These are phyloP conservation scores for Leptopilina drosophilae DNA, from an alignment of 2,888 invertebrate species.

Conservation along the genomic window DNA sequence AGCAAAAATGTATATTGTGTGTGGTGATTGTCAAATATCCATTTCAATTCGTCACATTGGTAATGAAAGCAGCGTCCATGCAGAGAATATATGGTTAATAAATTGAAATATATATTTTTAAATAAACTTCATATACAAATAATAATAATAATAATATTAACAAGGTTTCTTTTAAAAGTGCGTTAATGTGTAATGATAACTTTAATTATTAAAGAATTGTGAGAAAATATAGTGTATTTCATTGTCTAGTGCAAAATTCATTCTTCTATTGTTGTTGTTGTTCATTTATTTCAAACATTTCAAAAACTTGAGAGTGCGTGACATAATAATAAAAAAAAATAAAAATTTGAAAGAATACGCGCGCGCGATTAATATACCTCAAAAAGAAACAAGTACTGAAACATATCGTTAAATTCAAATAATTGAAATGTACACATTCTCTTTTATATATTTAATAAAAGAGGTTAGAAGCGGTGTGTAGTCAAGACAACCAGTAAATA, in stretches of 20 bases:
- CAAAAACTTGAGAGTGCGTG: not conserved
- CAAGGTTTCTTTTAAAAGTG: not conserved
- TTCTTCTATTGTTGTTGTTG: too few relatives aligned
- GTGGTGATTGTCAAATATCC: not conserved
- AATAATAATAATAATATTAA: not conserved
- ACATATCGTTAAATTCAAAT: constrained; percentile 64
- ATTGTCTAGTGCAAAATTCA: too few relatives aligned
- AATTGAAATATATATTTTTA: not conserved
- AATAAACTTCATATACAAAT: not conserved
- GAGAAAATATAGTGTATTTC: too few relatives aligned
- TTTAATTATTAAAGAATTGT: too few relatives aligned
- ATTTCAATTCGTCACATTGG: not conserved
- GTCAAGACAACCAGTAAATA: constrained; percentile 71
- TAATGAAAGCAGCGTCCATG: constrained; percentile 68
- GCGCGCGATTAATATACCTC: constrained; percentile 60
- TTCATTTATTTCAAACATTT: too few relatives aligned
- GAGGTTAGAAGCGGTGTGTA: constrained; percentile 64
- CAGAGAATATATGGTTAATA: constrained; percentile 58
- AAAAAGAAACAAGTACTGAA: constrained; percentile 70
- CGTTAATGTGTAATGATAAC: too few relatives aligned
- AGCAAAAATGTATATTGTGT: not conserved
- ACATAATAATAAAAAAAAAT: not conserved
- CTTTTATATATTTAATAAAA: constrained; percentile 54
- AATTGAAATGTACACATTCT: constrained; percentile 62
- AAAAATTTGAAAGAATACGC: not conserved